Conservation (phyloP, 2,888 invertebrate genomes). For the Epirrhoe alternata region DNA sequence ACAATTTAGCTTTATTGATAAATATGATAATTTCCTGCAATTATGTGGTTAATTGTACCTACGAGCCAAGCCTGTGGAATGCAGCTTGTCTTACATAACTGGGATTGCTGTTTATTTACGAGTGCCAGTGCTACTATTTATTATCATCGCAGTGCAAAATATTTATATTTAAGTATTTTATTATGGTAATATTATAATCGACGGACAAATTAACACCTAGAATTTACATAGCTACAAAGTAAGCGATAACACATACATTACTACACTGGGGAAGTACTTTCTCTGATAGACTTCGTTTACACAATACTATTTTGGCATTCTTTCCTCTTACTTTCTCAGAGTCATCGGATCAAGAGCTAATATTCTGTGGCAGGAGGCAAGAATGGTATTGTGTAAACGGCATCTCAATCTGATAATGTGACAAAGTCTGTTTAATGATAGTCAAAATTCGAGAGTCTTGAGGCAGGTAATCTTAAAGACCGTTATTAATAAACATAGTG, state of each 20-base stretch:
- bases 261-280: neutral
- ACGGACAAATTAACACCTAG: slow-evolving; percentile 27
- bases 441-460: no score
- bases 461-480: no score
- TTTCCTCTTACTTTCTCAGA: no score
- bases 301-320: neutral
- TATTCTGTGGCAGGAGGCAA: no score
- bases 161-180: slow-evolving; percentile 26
- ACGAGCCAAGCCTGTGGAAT: slow-evolving; percentile 35
- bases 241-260: neutral
- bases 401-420: no score
- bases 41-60: slow-evolving; percentile 35
- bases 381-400: no score
- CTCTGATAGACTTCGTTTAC: no score
- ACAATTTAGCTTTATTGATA: slow-evolving; percentile 10
- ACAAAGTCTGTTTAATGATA: no score
- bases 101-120: slow-evolving; percentile 26
- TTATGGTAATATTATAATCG: slow-evolving; percentile 28
- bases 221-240: slow-evolving; percentile 20
- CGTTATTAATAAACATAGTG: no score
- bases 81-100: slow-evolving; percentile 37
- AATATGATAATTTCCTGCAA: slow-evolving; percentile 25
- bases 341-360: no score
- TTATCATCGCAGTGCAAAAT: slow-evolving; percentile 23
- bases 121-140: slow-evolving; percentile 14